phyloP scores from a whole-genome alignment of 2,888 invertebrate species.

The Lasioglossum morio region DNA sequence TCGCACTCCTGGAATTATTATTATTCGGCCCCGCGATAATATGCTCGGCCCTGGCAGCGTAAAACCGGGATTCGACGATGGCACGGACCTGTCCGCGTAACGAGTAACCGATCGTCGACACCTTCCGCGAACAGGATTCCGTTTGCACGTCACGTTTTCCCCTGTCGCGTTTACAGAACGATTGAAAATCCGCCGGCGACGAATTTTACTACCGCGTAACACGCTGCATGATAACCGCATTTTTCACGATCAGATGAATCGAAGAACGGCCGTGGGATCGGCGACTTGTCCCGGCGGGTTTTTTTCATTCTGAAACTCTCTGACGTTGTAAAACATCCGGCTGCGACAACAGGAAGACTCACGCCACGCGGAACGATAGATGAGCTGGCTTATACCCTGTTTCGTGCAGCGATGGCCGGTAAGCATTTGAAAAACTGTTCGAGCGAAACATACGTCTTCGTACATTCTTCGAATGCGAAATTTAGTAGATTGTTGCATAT shows the following conservation, averaged over 20 bases:
- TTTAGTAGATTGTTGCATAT: too few species aligned
- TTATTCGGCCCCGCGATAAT: slow-evolving; percentile 12
- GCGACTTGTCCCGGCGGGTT: slow-evolving; percentile 4
- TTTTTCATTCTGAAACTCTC: too few species aligned
- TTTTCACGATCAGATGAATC: slow-evolving; percentile 21
- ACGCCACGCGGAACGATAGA: too few species aligned
- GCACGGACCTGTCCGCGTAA: slow-evolving; percentile 27
- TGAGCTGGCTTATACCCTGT: too few species aligned
- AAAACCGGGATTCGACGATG: slow-evolving; percentile 4
- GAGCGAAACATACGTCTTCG: too few species aligned
- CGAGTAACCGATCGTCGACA: slow-evolving; percentile 54
- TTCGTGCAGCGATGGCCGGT: too few species aligned
- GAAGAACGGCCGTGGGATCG: neutral
- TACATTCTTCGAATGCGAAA: too few species aligned
- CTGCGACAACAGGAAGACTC: too few species aligned
- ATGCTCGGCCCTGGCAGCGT: slow-evolving; percentile 21
- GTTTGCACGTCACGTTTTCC: slow-evolving; percentile 64
- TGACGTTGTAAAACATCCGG: too few species aligned
- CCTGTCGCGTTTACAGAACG: slow-evolving; percentile 36
- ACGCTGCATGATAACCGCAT: neutral
- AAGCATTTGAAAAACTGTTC: too few species aligned
- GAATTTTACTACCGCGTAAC: slow-evolving; percentile 35
- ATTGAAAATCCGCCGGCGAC: slow-evolving; percentile 41
- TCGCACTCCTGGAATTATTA: slow-evolving; percentile 19
- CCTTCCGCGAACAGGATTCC: slow-evolving; percentile 55